phyloP scores from a whole-genome alignment of 1,140 invertebrate genomes.

The Euura saliciscinereae region DNA sequence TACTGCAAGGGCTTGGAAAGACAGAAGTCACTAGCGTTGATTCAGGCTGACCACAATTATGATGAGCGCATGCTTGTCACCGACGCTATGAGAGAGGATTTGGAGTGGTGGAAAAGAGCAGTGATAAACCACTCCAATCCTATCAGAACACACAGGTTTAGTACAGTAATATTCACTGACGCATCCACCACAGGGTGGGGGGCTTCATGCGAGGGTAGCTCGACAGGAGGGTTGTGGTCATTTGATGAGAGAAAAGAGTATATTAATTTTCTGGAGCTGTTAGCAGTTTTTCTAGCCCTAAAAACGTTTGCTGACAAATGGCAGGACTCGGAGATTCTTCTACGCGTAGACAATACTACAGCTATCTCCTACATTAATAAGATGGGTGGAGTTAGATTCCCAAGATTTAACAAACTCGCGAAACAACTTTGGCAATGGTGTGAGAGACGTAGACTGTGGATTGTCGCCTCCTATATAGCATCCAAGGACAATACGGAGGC shows the following conservation, averaged over 20 bases:
- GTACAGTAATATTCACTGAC: too few relatives aligned
- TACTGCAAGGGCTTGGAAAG: too few relatives aligned
- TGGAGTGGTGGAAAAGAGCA: too few relatives aligned
- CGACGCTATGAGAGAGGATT: too few relatives aligned
- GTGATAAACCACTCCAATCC: too few relatives aligned
- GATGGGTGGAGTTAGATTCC: conserved; percentile 31
- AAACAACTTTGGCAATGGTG: conserved; percentile 33
- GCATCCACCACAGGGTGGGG: too few relatives aligned
- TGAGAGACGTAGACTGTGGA: conserved; percentile 23
- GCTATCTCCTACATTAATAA: conserved; percentile 27
- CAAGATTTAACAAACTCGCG: conserved; percentile 25
- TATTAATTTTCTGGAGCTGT: conserved; percentile 5
- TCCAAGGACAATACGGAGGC: conserved; percentile 25
- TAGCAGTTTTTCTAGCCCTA: conserved; percentile 28
- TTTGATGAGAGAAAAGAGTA: not conserved
- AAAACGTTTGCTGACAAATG: conserved; percentile 20
- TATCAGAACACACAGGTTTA: too few relatives aligned
- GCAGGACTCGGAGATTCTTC: conserved; percentile 30
- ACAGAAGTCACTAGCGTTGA: too few relatives aligned
- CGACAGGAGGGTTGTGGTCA: not conserved
- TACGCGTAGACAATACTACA: conserved; percentile 36
- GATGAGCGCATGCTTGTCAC: too few relatives aligned
- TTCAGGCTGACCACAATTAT: too few relatives aligned
- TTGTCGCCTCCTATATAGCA: conserved; percentile 22
- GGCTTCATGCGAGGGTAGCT: too few relatives aligned